These are phyloP conservation scores for Lordiphosa mommai DNA, from an alignment of 1,140 invertebrate genomes.

Conservation along the genomic window DNA sequence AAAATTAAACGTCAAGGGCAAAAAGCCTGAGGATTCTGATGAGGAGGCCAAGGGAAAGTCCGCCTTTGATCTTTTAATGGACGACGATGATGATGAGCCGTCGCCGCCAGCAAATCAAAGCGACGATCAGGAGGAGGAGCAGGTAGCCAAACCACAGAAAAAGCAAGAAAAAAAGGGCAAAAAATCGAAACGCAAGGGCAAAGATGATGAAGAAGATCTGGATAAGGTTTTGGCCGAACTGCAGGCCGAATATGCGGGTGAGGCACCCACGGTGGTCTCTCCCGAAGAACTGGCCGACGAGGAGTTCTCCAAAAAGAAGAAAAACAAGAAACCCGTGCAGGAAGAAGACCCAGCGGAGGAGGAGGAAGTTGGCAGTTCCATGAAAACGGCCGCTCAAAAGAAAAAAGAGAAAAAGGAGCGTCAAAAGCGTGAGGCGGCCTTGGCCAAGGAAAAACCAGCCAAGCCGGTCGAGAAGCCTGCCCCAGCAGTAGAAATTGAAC, in stretches of 20 bases:
- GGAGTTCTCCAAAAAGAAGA: conserved; percentile 81
- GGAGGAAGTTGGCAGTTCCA: conserved; percentile 83
- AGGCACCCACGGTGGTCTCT: conserved; percentile 74
- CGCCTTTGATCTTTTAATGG: conserved; percentile 83
- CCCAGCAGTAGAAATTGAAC: conserved; percentile 65
- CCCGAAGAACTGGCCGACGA: conserved; percentile 79
- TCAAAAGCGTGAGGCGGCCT: conserved; percentile 85
- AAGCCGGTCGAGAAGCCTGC: conserved; percentile 57
- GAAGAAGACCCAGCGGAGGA: conserved; percentile 57
- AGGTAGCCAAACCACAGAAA: conserved; percentile 80
- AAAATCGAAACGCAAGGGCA: conserved; percentile 86
- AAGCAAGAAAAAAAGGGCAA: conserved; percentile 85
- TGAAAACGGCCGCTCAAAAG: conserved; percentile 91
- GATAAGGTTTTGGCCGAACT: conserved; percentile 91
- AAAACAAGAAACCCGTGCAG: conserved; percentile 80
- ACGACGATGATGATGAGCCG: conserved; percentile 81
- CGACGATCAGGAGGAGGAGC: conserved; percentile 73
- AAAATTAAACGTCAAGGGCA: conserved; percentile 66
- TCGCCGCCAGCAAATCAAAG: conserved; percentile 37
- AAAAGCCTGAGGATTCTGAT: conserved; percentile 72
- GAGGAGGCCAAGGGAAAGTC: conserved; percentile 80
- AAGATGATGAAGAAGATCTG: conserved; percentile 88
- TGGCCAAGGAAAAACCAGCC: conserved; percentile 80
- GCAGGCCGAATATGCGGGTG: conserved; percentile 87
- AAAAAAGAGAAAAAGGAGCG: conserved; percentile 93